Conservation (phyloP, 2,888 invertebrate genomes). For the Xanthorhoe spadicearia region DNA sequence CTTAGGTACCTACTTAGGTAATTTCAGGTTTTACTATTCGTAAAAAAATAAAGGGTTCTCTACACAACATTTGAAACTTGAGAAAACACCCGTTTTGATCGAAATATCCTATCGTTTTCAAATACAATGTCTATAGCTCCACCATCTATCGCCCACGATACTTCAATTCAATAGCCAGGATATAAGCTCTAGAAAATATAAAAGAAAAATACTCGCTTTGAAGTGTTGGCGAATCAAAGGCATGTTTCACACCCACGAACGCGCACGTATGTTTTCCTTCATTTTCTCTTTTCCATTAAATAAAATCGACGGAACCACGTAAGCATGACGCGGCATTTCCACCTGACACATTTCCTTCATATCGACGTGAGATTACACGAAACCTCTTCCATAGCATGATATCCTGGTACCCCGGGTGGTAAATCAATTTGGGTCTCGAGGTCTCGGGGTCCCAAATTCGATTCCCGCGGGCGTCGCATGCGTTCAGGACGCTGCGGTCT, state of each 20-base stretch:
- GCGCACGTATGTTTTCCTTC: constrained; percentile 11
- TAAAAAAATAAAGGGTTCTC: no score
- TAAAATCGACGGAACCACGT: constrained; percentile 21
- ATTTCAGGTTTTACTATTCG: no score
- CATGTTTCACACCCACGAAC: not conserved
- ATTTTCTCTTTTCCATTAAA: constrained; percentile 21
- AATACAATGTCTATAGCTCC: constrained; percentile 2
- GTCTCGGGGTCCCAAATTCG: constrained; percentile 69
- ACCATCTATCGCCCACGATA: not conserved
- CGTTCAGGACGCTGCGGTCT: constrained; percentile 64
- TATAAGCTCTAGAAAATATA: not conserved
- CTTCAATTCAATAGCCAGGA: not conserved
- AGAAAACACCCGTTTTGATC: no score
- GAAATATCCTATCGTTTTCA: not conserved
- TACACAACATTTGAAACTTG: no score
- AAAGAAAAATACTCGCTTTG: not conserved
- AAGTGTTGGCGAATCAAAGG: constrained; percentile 5
- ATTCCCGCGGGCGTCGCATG: constrained; percentile 74
- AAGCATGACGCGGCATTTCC: constrained; percentile 25
- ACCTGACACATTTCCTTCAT: constrained; percentile 41
- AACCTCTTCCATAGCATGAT: constrained; percentile 57
- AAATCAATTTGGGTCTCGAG: constrained; percentile 78
- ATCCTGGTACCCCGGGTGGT: constrained; percentile 66
- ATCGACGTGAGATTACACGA: constrained; percentile 45
- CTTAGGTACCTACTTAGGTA: no score